Evolutionary conservation across 2,888 invertebrate species (phyloP).

Genomic region (Branchipolynoe longqiensis): DNA sequence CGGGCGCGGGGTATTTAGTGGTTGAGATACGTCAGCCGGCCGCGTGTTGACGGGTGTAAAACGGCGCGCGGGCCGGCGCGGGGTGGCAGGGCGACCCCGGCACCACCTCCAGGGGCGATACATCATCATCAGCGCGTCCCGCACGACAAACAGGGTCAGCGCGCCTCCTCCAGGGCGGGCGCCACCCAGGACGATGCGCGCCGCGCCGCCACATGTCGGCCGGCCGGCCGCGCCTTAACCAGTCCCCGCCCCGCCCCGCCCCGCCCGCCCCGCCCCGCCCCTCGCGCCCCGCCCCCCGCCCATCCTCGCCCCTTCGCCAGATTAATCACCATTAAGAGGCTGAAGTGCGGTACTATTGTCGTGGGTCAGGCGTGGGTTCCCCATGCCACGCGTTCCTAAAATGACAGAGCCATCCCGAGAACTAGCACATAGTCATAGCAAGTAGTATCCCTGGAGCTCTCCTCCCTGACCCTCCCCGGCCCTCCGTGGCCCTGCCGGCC

Average conservation of each 20-base stretch:
- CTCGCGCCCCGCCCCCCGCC: no score
- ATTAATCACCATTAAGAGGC: no score
- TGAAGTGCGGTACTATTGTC: no score
- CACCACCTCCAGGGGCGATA: conserved; percentile 26
- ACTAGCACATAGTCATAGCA: no score
- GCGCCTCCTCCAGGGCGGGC: conserved; percentile 51
- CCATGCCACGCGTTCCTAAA: no score
- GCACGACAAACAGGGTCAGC: conserved; percentile 47
- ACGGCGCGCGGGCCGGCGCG: conserved; percentile 6
- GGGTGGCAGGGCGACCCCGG: neutral
- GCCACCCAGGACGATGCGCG: conserved; percentile 39
- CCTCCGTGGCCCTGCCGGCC: no score
- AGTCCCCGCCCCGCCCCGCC: neutral
- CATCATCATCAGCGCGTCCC: conserved; percentile 52
- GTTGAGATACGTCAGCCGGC: conserved; percentile 29
- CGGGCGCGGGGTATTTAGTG: conserved; percentile 43
- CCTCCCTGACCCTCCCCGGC: no score
- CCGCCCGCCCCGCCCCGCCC: neutral
- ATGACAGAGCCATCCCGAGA: no score
- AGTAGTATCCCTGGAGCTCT: no score
- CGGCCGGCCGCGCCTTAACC: neutral
- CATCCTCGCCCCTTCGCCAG: no score
- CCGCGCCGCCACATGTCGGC: conserved; percentile 16
- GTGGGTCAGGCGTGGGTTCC: no score
- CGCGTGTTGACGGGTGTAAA: conserved; percentile 51